A percentile compares a stretch with the other conserved stretches of the same genome.
Conservation (phyloP, 2,797 vertebrate genomes). For the Chelon auratus region DNA sequence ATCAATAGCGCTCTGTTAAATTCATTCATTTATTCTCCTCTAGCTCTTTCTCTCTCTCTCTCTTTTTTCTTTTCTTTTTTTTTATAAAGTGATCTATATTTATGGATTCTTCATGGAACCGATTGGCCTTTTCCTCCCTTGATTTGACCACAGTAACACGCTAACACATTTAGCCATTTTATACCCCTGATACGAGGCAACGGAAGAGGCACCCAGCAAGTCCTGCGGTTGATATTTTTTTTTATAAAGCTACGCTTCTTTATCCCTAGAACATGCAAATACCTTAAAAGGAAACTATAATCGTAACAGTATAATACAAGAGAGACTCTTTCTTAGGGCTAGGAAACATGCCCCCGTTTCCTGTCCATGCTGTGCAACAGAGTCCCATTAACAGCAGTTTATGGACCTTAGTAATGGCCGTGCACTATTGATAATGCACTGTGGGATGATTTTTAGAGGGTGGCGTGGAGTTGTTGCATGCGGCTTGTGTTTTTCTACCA, state of each 20-base stretch:
- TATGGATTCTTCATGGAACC: constrained; percentile 65
- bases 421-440: constrained; percentile 50
- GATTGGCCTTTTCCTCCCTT: constrained; percentile 43
- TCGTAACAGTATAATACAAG: not conserved
- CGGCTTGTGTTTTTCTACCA: not conserved
- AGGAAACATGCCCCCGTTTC: constrained; percentile 3
- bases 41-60: not conserved
- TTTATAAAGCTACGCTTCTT: not conserved
- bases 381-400: constrained; percentile 61
- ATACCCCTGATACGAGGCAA: not conserved
- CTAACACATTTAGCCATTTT: constrained; percentile 48
- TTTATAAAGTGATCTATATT: constrained; percentile 70
- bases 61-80: not conserved
- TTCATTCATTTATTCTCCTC: constrained; percentile 72
- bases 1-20: constrained; percentile 74
- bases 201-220: constrained; percentile 7
- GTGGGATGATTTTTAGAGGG: constrained; percentile 36
- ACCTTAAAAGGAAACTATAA: not conserved
- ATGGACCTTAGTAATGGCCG: constrained; percentile 57
- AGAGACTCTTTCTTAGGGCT: constrained; percentile 9
- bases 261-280: not conserved
- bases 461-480: constrained; percentile 6
- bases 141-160: constrained; percentile 50
- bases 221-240: constrained; percentile 13
- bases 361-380: constrained; percentile 7